Percentiles rank a stretch among this genome's conserved stretches.
phyloP scores from a whole-genome alignment of 1,140 invertebrate species.

The Leptestheria dahalacensis region DNA sequence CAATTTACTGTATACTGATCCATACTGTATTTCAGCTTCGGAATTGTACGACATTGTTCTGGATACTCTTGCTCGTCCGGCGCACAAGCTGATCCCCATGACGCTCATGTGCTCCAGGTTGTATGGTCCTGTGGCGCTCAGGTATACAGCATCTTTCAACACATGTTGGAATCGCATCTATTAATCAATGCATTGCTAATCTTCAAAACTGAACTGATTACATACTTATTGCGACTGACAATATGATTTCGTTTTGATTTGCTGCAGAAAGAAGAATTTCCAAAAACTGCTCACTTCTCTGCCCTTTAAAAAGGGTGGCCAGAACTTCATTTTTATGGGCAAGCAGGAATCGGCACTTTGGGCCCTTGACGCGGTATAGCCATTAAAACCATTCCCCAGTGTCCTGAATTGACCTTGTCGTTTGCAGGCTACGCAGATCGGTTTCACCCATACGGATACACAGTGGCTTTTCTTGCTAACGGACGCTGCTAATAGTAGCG shows the following conservation, averaged over 20 bases:
- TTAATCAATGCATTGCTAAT: neutral
- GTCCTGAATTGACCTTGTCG: neutral
- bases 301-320: conserved; percentile 1
- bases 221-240: neutral
- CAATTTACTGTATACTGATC: neutral
- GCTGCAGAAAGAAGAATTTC: conserved; percentile 5
- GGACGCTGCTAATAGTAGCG: conserved; percentile 33
- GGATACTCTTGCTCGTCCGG: conserved; percentile 1
- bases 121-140: neutral
- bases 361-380: conserved; percentile 8
- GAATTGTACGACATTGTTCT: neutral
- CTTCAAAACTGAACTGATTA: neutral
- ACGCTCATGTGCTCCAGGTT: neutral
- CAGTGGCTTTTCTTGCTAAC: conserved; percentile 67
- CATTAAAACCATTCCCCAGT: neutral
- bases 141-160: neutral
- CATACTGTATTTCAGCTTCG: neutral
- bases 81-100: neutral
- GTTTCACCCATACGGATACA: conserved; percentile 47
- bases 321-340: conserved; percentile 9
- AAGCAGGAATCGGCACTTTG: conserved; percentile 11
- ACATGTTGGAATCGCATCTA: neutral
- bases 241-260: neutral
- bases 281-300: conserved; percentile 7
- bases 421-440: conserved; percentile 40